Percentiles rank a stretch among this genome's conserved stretches.
Conservation (phyloP, 2,797 vertebrate genomes). For the Rhabdomys pumilio region DNA sequence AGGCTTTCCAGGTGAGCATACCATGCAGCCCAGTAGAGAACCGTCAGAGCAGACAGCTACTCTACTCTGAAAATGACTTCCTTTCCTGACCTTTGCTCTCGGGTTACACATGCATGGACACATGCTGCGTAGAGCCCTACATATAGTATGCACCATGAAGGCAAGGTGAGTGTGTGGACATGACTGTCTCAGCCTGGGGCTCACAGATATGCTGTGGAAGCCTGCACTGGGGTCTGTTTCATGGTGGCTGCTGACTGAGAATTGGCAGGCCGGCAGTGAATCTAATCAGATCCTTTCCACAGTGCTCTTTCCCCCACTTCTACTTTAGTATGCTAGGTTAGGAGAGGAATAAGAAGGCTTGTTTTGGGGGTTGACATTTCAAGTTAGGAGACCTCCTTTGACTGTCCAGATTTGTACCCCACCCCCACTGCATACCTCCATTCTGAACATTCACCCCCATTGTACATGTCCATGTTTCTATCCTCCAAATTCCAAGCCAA, state of each 20-base stretch:
- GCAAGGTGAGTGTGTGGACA: neutral
- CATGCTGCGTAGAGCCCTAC: neutral
- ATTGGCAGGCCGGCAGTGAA: neutral
- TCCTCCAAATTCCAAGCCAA: neutral
- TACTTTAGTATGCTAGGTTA: neutral
- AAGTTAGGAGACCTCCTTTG: neutral
- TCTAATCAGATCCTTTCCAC: neutral
- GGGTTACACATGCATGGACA: rapidly evolving
- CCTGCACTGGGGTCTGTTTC: neutral
- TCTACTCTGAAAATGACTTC: rapidly evolving
- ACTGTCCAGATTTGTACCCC: neutral
- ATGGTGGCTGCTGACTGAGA: neutral
- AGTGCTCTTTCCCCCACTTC: neutral
- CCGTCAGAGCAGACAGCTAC: rapidly evolving
- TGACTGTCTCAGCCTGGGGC: rapidly evolving
- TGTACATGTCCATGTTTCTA: neutral
- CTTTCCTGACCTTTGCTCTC: no score
- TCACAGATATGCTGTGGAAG: neutral
- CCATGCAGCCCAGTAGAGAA: neutral
- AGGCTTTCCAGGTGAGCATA: neutral
- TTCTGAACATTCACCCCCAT: neutral
- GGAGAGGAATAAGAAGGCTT: neutral
- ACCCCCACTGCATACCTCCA: neutral
- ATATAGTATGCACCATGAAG: neutral
- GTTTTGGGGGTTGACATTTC: neutral